Evolutionary conservation across 92 coral and sea anemone species (phyloP).

Genomic region (Epizoanthus stellaris): DNA sequence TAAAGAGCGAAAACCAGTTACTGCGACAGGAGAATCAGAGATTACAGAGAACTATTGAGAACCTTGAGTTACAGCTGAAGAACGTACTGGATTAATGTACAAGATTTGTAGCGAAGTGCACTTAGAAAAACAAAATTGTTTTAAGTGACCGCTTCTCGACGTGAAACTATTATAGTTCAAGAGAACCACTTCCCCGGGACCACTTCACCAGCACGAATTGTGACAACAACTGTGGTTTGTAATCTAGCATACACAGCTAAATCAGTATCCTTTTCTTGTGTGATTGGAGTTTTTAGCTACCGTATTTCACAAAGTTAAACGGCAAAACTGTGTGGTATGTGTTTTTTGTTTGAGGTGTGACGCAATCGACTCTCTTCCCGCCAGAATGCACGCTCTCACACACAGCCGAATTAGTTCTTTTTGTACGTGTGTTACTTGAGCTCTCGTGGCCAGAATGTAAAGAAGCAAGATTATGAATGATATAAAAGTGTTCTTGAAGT

Average conservation of each 20-base stretch:
- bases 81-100: background rate
- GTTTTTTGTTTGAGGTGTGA: conserved; percentile 41
- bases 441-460: background rate
- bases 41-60: conserved; percentile 69
- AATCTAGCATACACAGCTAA: background rate
- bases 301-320: background rate
- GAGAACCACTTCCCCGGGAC: background rate
- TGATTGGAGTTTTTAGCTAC: background rate
- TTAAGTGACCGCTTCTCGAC: background rate
- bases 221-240: background rate
- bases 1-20: conserved; percentile 74
- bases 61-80: conserved; percentile 34
- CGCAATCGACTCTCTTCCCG: conserved; percentile 43
- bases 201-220: background rate
- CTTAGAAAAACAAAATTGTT: background rate
- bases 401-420: background rate
- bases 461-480: background rate
- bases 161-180: background rate
- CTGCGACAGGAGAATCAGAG: conserved; percentile 78
- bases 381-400: conserved; percentile 20
- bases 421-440: background rate
- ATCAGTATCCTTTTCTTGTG: conserved; percentile 28
- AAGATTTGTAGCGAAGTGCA: background rate
- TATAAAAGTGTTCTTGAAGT: background rate
- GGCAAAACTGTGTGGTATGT: conserved; percentile 2